Evolutionary conservation across 2,888 invertebrate species (phyloP), one percentile per base, ranked within the genome.

Genomic region (Apotomis betuletana): DNA sequence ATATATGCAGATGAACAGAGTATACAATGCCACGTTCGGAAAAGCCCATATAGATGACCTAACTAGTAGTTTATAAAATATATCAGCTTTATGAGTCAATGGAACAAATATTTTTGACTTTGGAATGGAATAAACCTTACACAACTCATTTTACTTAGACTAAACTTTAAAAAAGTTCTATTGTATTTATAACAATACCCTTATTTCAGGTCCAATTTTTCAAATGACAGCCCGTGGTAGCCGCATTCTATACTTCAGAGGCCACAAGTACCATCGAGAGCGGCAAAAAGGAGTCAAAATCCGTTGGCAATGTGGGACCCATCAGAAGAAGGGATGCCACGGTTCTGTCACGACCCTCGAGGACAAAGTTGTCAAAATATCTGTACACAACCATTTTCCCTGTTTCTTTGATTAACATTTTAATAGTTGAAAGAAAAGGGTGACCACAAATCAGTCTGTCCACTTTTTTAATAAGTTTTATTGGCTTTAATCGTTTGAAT

Each of bases 281-380:
- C 52, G 72, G 0, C 67, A 68, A 27, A 72, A 63, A 4, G 72
- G 72, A 0, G 0, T 38, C 15, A 72, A 72, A 49, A 63, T 67
- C 4, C 41, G 72, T 4, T 72, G 72, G 72, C 72, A 72, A 15
- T 72, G 72, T 38, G 71, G 71, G 4, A 72, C 72, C 2, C 68
- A 72, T 15, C 62, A 68, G 52, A 68, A 69, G n/a, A 69, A 64
- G 41, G 70, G 70, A 0, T 70, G 70, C 13, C 69, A 41, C 15
- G 74, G 71, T 3, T 3, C 70, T 0, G 71, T 64, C 9, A 68
- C 68, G 5, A 72, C 72, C 0, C 38, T 68, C 5, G 63, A 68
- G 15, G 72, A 72, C 36, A 41, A 38, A 46, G 54, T 72, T 2
- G 36, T 64, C 36, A 68, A 51, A 9, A 58, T 36, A 13, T 54